Conservation (phyloP, 2,888 invertebrate species). For the Odontothrips loti region DNA sequence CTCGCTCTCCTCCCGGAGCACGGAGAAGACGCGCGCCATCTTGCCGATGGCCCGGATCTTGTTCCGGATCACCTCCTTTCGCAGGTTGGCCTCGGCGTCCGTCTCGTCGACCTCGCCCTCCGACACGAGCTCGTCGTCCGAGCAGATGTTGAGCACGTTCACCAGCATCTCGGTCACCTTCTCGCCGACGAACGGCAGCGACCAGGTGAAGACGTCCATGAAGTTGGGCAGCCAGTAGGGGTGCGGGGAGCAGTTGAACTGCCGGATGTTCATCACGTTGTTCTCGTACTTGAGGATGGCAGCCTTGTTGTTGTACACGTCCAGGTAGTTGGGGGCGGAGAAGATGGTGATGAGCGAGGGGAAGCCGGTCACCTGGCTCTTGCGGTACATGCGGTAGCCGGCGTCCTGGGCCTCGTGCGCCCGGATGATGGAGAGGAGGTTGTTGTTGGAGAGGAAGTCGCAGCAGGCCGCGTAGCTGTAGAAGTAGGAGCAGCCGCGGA, state of each 20-base stretch:
- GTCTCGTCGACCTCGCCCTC: slow-evolving; percentile 71
- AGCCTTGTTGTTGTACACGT: slow-evolving; percentile 99
- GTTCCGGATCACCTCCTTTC: too few species aligned
- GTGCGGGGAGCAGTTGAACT: slow-evolving; percentile 99
- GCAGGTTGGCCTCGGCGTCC: too few species aligned
- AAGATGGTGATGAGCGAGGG: slow-evolving; percentile 99
- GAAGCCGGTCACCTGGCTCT: slow-evolving; percentile 99
- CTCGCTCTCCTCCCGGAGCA: too few species aligned
- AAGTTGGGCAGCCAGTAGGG: slow-evolving; percentile 99
- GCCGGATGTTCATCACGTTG: slow-evolving; percentile 99
- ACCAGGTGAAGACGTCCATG: slow-evolving; percentile 99
- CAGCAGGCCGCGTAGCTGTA: slow-evolving; percentile 99
- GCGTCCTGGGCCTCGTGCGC: slow-evolving; percentile 99
- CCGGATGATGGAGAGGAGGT: slow-evolving; percentile 97
- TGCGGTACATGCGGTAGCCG: slow-evolving; percentile 98
- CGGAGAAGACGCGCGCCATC: too few species aligned
- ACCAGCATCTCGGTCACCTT: slow-evolving; percentile 99
- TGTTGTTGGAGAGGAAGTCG: slow-evolving; percentile 99
- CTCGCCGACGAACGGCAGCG: slow-evolving; percentile 98
- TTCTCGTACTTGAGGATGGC: slow-evolving; percentile 99
- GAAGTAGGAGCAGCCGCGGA: slow-evolving; percentile 64
- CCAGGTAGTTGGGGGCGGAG: slow-evolving; percentile 99
- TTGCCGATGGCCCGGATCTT: too few species aligned
- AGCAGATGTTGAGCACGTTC: slow-evolving; percentile 98
- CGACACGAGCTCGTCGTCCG: slow-evolving; percentile 96